Base-by-base conservation (phyloP, 2,113 vertebrate genomes). In the Brachypodius melanocephalos region DNA sequence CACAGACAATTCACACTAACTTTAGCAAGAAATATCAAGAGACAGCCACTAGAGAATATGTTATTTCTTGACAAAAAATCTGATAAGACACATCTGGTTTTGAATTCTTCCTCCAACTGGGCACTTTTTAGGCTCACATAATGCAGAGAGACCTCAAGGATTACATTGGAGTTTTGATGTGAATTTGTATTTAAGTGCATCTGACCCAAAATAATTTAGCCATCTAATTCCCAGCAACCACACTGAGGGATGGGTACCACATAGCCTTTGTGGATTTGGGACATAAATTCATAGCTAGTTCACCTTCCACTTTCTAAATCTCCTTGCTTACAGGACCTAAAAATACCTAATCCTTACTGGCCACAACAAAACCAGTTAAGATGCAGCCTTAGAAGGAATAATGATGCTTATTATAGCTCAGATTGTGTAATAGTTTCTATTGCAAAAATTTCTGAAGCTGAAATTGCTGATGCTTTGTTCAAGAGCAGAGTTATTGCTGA, bases 381-480 rank as follows among this genome's bases (percentile, higher is more conserved):
- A 52, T 76, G 34, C 25, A 80, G 34, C 10, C 88, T 34, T 32
- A 61, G 22, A 45, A 17, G 18, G 17, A 76, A 85, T 61, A 85
- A 79, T 68, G 14, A 66, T 76, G 18, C 20, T 38, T 49, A 8
- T 62, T 69, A 66, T 54, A 88, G 9, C 28, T 69, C 29, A 79
- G 45, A 69, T 24, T 94, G 14, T 72, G 15, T 58, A 88, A 72
- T 58, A 42, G 40, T 79, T 95, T 85, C 58, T 85, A 32, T 88
- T 91, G 15, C 31, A 82, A 61, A 85, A 42, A 62, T 73, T 95
- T 91, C 45, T 65, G 71, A 88, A 89, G 15, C 28, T 91, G 66
- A 88, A 91, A 89, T 94, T 88, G 25, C 43, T 2, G 6, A 72
- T 52, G 15, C n/a, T 76, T 75, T 88, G 45, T 65, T n/a, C 25